Evolutionary conservation across 2,113 vertebrate species (phyloP).

Genomic region (Amblyopsis rosae): DNA sequence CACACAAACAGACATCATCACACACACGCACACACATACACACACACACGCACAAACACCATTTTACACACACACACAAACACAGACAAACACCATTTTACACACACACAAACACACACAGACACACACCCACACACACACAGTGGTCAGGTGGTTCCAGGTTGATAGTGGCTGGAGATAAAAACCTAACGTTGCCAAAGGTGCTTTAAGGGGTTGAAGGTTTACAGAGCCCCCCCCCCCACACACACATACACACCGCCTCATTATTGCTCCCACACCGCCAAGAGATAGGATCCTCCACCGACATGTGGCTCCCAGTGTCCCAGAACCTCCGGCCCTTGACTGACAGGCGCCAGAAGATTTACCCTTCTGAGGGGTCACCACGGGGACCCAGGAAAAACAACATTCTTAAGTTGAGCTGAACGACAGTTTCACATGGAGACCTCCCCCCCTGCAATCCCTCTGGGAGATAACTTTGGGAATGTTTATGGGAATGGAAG

Average conservation of each 20-base stretch:
- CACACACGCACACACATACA: slow-evolving; percentile 19
- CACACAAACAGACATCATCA: too few relatives aligned
- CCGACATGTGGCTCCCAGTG: slow-evolving; percentile 28
- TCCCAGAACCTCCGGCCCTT: slow-evolving; percentile 23
- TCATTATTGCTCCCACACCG: slow-evolving; percentile 16
- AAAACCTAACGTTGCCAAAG: slow-evolving; percentile 43
- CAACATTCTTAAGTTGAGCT: slow-evolving; percentile 55
- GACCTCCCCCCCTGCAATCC: slow-evolving; percentile 7
- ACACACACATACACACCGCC: too few relatives aligned
- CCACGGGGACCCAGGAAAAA: slow-evolving; percentile 45
- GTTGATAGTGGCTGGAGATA: slow-evolving; percentile 54
- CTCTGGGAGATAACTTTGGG: slow-evolving; percentile 41
- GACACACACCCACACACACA: too few relatives aligned
- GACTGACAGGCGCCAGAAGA: slow-evolving; percentile 54
- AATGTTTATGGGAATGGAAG: slow-evolving; percentile 50
- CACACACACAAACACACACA: too few relatives aligned
- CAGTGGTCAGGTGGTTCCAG: slow-evolving; percentile 33
- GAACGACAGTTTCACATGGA: slow-evolving; percentile 12
- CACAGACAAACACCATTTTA: too few relatives aligned
- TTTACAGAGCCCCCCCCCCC: too few relatives aligned
- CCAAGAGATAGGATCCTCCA: slow-evolving; percentile 50
- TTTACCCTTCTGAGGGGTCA: slow-evolving; percentile 45
- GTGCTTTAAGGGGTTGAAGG: slow-evolving; percentile 27
- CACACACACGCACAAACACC: neutral
- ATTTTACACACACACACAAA: too few relatives aligned